phyloP scores from a whole-genome alignment of 2,888 invertebrate genomes.

The Pyrrhosoma nymphula region DNA sequence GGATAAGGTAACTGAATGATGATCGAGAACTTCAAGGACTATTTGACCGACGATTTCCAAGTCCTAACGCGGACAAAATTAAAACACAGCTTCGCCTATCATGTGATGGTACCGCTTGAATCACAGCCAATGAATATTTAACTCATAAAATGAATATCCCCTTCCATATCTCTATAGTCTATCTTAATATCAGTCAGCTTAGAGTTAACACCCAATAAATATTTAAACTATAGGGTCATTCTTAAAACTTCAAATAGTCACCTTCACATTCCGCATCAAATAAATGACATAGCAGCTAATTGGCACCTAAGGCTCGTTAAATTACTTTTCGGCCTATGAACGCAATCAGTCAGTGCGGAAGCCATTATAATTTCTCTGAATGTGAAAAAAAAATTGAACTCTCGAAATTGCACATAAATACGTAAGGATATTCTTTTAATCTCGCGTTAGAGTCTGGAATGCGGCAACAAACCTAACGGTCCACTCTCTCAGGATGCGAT shows the following conservation, averaged over 20 bases:
- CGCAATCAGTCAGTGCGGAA: neutral
- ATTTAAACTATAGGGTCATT: neutral
- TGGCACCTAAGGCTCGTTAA: neutral
- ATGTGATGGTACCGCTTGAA: neutral
- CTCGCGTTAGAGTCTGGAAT: neutral
- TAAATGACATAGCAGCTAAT: neutral
- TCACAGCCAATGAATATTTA: neutral
- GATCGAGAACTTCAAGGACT: neutral
- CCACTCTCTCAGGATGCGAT: neutral
- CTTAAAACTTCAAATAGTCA: neutral
- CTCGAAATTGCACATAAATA: neutral
- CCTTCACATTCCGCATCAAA: neutral
- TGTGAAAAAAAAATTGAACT: neutral
- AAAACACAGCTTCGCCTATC: neutral
- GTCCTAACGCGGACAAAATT: neutral
- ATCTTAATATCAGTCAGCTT: neutral
- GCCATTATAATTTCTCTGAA: neutral
- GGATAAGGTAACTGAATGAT: neutral
- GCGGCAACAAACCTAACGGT: slow-evolving; percentile 11
- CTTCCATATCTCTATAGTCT: neutral
- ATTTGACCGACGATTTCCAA: neutral
- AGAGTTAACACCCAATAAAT: neutral
- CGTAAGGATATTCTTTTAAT: neutral
- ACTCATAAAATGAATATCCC: neutral
- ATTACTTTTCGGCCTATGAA: neutral